Conservation (phyloP, 2,888 invertebrate species). For the Vannuccia rotundouncinata region DNA sequence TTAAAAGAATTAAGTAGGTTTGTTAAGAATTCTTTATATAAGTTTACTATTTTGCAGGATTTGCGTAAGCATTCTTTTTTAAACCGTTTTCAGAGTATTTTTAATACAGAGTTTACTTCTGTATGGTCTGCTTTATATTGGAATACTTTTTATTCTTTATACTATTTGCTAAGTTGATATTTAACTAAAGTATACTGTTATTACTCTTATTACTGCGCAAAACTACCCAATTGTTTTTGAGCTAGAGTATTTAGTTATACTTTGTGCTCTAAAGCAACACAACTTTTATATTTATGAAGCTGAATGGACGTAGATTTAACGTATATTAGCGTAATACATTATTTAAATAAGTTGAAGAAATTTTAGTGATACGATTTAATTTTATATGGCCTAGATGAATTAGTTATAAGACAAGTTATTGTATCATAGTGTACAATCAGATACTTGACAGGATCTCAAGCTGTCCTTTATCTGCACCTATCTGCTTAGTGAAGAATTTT, state of each 20-base stretch:
- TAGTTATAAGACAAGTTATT: background rate
- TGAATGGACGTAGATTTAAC: background rate
- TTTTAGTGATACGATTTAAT: background rate
- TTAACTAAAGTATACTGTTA: background rate
- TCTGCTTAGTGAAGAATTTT: background rate
- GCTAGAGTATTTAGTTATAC: background rate
- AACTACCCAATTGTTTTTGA: background rate
- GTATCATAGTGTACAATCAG: background rate
- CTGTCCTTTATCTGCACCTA: background rate
- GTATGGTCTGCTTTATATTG: background rate
- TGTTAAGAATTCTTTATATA: background rate
- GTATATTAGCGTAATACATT: background rate
- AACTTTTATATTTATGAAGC: background rate
- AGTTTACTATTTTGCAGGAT: background rate
- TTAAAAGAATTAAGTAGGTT: slow-evolving; percentile 23
- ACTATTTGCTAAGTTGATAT: background rate
- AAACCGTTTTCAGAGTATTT: background rate
- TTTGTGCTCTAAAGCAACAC: background rate
- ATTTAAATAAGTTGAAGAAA: background rate
- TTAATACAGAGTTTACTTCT: background rate
- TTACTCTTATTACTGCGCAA: background rate
- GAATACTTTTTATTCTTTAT: background rate
- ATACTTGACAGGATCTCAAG: background rate
- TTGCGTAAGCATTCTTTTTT: background rate
- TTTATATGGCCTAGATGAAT: background rate